phyloP scores from a whole-genome alignment of 1,140 invertebrate species.

The Heliconius himera region DNA sequence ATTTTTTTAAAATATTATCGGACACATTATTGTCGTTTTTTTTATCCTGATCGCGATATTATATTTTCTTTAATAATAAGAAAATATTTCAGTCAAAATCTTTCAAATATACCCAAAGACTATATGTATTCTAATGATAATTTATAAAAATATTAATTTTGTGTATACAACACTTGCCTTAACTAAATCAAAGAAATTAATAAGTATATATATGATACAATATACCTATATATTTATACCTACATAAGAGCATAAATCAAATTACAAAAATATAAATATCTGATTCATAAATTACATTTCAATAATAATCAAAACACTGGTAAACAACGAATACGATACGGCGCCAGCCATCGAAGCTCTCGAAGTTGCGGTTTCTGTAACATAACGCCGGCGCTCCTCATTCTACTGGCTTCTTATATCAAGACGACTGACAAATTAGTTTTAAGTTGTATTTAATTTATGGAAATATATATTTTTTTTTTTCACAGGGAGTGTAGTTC shows the following conservation, averaged over 20 bases:
- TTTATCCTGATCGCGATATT: too few species aligned
- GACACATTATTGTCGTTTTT: too few species aligned
- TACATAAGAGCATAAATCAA: background rate
- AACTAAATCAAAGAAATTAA: too few species aligned
- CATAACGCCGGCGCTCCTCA: slow-evolving; percentile 20
- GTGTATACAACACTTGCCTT: too few species aligned
- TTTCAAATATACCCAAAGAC: too few species aligned
- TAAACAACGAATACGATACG: slow-evolving; percentile 26
- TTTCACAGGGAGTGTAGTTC: background rate
- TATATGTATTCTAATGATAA: too few species aligned
- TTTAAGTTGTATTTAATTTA: background rate
- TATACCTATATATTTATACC: background rate
- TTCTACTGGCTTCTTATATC: slow-evolving; percentile 30
- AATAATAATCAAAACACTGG: slow-evolving; percentile 21
- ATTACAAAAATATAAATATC: background rate
- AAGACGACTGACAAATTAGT: background rate
- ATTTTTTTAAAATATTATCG: too few species aligned
- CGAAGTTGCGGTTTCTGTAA: slow-evolving; percentile 34
- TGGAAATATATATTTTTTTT: background rate
- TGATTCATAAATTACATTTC: too few species aligned
- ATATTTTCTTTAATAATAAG: too few species aligned
- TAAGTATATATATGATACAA: background rate
- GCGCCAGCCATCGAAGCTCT: slow-evolving; percentile 33
- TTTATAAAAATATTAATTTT: too few species aligned
- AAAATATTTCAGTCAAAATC: too few species aligned